Percentiles rank a stretch among this genome's conserved stretches.
Conservation (phyloP, 2,113 vertebrate species). For the Leiothrix lutea region DNA sequence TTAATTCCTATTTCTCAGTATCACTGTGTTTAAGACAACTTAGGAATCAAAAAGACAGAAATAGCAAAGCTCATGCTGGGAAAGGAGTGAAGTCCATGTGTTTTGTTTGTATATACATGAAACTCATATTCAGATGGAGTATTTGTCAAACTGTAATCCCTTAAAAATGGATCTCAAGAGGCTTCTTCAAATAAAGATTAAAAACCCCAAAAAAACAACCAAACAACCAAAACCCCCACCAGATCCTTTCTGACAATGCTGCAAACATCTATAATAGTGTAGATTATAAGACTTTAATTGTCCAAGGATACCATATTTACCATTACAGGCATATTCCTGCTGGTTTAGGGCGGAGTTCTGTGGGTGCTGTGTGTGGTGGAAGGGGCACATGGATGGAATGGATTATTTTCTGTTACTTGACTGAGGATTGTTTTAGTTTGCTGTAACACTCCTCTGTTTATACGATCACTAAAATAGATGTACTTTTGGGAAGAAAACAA, state of each 20-base stretch:
- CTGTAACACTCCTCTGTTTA: background rate
- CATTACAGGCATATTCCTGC: background rate
- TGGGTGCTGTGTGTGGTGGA: background rate
- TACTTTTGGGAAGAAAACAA: background rate
- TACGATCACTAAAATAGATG: background rate
- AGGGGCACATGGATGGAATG: background rate
- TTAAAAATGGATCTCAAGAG: background rate
- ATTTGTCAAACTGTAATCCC: background rate
- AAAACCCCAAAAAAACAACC: too few species aligned
- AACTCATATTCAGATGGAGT: background rate
- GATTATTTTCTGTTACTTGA: background rate
- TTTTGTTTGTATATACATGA: background rate
- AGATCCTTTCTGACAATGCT: background rate
- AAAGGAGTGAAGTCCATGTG: background rate
- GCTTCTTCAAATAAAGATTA: background rate
- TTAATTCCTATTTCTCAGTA: background rate
- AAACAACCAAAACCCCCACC: accelerated
- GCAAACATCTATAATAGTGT: background rate
- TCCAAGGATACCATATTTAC: background rate
- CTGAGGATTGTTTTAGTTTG: background rate
- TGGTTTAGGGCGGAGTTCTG: background rate
- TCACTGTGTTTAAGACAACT: background rate
- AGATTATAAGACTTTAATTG: background rate
- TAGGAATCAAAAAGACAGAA: background rate
- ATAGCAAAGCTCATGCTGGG: background rate